phyloP scores from a whole-genome alignment of 2,113 vertebrate species.

The Indicator maculatus region DNA sequence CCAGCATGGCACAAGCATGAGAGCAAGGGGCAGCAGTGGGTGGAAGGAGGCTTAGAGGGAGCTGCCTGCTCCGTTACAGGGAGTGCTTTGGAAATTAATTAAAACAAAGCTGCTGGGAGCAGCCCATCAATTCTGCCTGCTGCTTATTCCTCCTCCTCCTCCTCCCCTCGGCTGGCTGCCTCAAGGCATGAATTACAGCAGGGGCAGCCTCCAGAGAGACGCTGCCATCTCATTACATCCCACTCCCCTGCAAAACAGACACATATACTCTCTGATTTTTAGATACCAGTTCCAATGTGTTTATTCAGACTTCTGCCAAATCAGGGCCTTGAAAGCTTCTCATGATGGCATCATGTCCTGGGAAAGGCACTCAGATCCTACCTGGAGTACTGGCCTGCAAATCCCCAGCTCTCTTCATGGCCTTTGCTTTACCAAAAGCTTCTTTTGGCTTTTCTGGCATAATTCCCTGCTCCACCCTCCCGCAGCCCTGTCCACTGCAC shows the following conservation, averaged over 20 bases:
- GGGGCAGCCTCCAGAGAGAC: background rate
- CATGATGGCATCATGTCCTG: rapidly evolving
- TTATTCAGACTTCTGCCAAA: background rate
- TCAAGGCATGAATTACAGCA: background rate
- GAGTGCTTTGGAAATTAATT: background rate
- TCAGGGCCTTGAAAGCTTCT: background rate
- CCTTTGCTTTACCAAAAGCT: background rate
- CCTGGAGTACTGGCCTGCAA: background rate
- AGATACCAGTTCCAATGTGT: background rate
- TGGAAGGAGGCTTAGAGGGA: background rate
- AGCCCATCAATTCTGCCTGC: conserved; percentile 21
- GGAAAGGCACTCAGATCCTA: rapidly evolving
- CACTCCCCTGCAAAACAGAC: background rate
- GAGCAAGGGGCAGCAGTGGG: rapidly evolving
- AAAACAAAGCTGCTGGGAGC: conserved; percentile 34
- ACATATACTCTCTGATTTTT: background rate
- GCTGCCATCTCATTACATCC: background rate
- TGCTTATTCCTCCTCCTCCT: background rate
- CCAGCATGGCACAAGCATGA: rapidly evolving
- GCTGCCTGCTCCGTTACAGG: background rate
- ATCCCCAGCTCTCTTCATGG: background rate
- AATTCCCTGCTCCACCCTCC: background rate
- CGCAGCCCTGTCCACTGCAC: background rate
- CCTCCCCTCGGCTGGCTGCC: background rate
- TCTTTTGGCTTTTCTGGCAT: background rate